Base-by-base conservation (phyloP, 2,797 vertebrate genomes). In the Oreochromis mossambicus region DNA sequence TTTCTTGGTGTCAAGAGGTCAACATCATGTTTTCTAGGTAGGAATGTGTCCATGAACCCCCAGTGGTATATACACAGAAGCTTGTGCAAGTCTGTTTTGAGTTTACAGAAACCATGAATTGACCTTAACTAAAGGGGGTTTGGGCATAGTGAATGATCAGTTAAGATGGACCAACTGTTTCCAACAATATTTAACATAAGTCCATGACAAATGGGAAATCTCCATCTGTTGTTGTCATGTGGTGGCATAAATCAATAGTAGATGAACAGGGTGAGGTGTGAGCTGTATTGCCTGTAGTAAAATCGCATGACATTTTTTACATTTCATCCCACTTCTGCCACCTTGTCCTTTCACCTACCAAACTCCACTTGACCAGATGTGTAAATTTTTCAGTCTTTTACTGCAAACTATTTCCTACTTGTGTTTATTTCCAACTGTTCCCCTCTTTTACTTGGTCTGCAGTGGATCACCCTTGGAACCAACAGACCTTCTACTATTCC, bases 401-500 rank as follows among this genome's bases (percentile, higher is more conserved):
- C 66, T 51, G 36, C 29, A 48, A 61, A 21, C 51, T 4, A 48
- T 70, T 86, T 79, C 73, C 79, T 17, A 11, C 68, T 19, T 13
- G 36, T 78, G 51, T 82, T 90, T 75, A 68, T 32, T 78, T 55
- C 55, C 85, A 50, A 36, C 51, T 4, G 43, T 50, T 19, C 43
- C 63, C 24, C 38, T 56, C 52, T 12, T 5, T 58, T 70, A 81
- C 51, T 82, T 68, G 8, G 78, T 82, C 82, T 76, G 52, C 63
- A 8, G 41, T 15, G 55, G 68, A 79, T 85, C 77, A 52, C 79
- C 68, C 81, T 19, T 73, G 61, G 77, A 77, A 66, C 66, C 79
- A 76, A 86, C 86, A 92, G 84, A 48, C 86, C 82, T 84, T 63
- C 66, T 80, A 86, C 80, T 86, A 70, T 89, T 83, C 80, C 36